phyloP scores from a whole-genome alignment of 2,797 vertebrate species.

The Mormyrus proboscirostris region DNA sequence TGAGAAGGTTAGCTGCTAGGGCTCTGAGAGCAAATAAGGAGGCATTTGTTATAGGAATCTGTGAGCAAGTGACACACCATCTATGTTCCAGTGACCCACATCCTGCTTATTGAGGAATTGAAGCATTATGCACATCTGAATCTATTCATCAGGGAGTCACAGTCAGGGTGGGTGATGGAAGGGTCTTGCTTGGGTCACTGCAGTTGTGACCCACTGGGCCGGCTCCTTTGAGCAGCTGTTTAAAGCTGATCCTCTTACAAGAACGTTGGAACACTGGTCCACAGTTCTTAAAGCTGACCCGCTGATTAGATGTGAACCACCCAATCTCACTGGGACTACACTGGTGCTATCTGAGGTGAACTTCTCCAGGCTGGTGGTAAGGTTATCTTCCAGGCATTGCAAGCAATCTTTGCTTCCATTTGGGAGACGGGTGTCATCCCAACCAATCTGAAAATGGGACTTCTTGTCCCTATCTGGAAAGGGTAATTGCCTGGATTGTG shows the following conservation, averaged over 20 bases:
- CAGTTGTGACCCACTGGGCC: not conserved
- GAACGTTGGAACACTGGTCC: not conserved
- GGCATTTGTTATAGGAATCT: not conserved
- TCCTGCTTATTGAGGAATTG: not conserved
- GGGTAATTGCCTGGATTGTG: not conserved
- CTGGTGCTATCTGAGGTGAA: not conserved
- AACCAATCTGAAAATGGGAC: not conserved
- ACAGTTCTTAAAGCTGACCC: not conserved
- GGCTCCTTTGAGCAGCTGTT: too few species aligned
- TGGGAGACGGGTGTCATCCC: not conserved
- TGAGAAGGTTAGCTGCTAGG: not conserved
- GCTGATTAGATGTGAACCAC: not conserved
- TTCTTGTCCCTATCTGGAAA: not conserved
- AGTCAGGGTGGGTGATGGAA: not conserved
- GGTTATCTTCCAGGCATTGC: not conserved
- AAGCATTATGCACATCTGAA: not conserved
- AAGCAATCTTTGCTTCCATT: not conserved
- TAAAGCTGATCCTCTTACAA: not conserved
- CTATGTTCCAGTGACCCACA: not conserved
- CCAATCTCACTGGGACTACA: not conserved
- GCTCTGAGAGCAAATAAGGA: not conserved
- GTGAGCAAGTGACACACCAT: not conserved
- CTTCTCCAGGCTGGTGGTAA: not conserved
- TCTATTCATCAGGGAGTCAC: not conserved
- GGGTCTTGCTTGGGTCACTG: not conserved